phyloP scores from a whole-genome alignment of 2,888 invertebrate species.

The Drosophila recens region DNA sequence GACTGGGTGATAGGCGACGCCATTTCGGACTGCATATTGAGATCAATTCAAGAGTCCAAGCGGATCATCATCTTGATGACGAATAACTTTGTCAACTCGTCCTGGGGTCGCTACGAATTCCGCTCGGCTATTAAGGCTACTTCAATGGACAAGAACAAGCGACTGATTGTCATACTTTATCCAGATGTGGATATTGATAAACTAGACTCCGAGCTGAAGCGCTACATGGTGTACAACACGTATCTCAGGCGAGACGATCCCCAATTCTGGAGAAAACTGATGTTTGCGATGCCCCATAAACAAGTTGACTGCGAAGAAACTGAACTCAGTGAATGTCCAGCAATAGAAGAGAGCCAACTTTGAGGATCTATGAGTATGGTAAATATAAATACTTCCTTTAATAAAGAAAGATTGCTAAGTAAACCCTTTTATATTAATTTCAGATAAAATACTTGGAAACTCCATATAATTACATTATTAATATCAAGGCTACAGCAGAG shows the following conservation, averaged over 20 bases:
- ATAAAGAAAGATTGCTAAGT: not conserved
- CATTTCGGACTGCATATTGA: constrained; percentile 38
- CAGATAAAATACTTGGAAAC: not conserved
- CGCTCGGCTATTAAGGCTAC: constrained; percentile 39
- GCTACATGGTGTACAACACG: constrained; percentile 39
- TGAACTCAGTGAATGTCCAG: not conserved
- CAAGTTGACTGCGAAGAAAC: not conserved
- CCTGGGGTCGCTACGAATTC: constrained; percentile 49
- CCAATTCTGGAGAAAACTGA: constrained; percentile 45
- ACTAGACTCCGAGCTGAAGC: constrained; percentile 37
- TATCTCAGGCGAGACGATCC: constrained; percentile 37
- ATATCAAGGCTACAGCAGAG: no score
- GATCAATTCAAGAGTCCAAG: constrained; percentile 33
- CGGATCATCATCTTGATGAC: constrained; percentile 45
- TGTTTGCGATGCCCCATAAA: constrained; percentile 42
- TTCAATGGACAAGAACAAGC: constrained; percentile 35
- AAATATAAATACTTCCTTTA: not conserved
- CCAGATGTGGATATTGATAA: constrained; percentile 32
- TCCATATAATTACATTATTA: no score
- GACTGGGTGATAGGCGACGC: constrained; percentile 45
- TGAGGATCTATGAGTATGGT: not conserved
- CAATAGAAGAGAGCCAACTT: not conserved
- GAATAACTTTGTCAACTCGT: constrained; percentile 31
- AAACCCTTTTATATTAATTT: not conserved
- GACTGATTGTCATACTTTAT: constrained; percentile 44